Evolutionary conservation across 2,888 invertebrate genomes (phyloP), one percentile per base, ranked within the genome.

Genomic region (Leptodirus hochenwartii): DNA sequence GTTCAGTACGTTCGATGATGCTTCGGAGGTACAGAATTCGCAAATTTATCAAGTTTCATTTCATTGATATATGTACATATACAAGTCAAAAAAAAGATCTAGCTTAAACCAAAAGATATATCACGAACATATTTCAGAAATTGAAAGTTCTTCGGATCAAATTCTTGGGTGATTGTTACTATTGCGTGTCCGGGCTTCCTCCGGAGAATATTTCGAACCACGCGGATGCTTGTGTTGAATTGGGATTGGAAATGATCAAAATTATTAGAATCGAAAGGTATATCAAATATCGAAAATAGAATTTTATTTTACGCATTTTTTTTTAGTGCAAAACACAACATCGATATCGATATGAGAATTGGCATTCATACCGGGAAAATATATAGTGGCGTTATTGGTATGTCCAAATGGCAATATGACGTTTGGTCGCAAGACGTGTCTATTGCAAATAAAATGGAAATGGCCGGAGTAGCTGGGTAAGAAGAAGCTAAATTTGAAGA

Each of bases 351-450:
- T 47, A 95, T 95, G 95, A 63, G 95, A 42, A 95, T 95, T 37
- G 95, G 95, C 0, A 75, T 95, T 1, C 93, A 95, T 51, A 80
- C 85, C 3, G 95, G 95, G 0, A 76, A 73, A 45, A 85, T 93
- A 25, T 63, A 88, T 27, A 82, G 90, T 40, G 93, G 95, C 0
- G 71, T 95, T 1, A 71, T 95, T 29, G 95, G 95, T 0, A 71
- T 80, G 4, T 72, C 79, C 40, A 95, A 95, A 55, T 91, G 91
- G 85, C 93, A 95, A 51, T 95, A 77, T 48, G 95, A 95, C 49
- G 79, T 95, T 37, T 95, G 93, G 81, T 82, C 81, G 0, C 79
- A 79, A 49, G 93, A 95, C 54, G 93, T 87, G 13, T 81, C 84
- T 15, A 80, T 91, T 43, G 93, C 95, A 1, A 93, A 88, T 56